Evolutionary conservation across 1,140 invertebrate genomes (phyloP), one percentile per base, ranked within the genome.

Genomic region (Zaprionus gabonicus): DNA sequence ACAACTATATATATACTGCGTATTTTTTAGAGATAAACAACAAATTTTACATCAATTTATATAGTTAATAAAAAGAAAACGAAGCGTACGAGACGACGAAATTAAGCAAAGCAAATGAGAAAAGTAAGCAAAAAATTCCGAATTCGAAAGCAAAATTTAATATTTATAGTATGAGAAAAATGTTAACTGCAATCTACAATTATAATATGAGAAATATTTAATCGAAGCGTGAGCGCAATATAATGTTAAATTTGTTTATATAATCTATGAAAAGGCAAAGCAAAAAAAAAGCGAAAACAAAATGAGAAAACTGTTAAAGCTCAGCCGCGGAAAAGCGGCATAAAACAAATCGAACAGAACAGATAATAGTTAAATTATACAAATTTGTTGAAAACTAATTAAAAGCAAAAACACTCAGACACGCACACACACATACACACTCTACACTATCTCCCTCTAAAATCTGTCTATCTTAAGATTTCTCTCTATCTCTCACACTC

Each of bases 231-330:
- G 77, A 59, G 38, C 70, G 58, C 73, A 76, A 78, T 76, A 68
- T 78, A 84, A 85, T 88, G 91, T 92, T 92, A 80, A 88, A 92
- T 91, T 92, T 92, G 91, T 91, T 91, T 92, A 92, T 92, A 92
- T 92, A 91, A 91, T 91, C 90, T 91, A 91, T 91, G 70, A 67
- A 53, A 66, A 81, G 70, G 27, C 60, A 64, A 78, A 46, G 41
- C 36, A 15, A 46, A n/a, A 36, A 68, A 66, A n/a, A 34, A 67
- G 23, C 25, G 20, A 62, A 28, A 23, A 15, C 57, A 23, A 59
- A 41, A 15, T 20, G 41, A 9, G n/a, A 72, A 66, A 78, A 75
- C 75, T 90, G 85, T 90, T 90, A 90, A 85, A 90, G 85, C 81
- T 90, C 86, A 91, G 72, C 72, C 67, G 58, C 28, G 38, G 59